phyloP scores from a whole-genome alignment of 2,113 vertebrate genomes.

The Aptenodytes patagonicus region DNA sequence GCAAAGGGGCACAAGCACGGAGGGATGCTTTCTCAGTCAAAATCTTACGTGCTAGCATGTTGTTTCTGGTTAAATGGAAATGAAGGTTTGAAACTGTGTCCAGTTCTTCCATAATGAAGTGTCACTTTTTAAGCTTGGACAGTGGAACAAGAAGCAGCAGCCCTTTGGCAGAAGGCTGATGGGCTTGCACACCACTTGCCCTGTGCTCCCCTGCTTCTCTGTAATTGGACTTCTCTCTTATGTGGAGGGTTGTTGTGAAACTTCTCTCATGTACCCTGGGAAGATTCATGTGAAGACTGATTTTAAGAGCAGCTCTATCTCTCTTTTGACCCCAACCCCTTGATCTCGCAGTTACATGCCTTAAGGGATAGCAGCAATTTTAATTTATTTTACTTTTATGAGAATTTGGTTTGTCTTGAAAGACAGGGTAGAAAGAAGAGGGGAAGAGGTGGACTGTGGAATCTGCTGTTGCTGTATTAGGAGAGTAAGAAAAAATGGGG shows the following conservation, averaged over 20 bases:
- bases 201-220: neutral
- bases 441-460: neutral
- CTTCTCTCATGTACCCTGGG: neutral
- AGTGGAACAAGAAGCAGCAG: neutral
- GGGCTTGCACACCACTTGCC: neutral
- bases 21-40: neutral
- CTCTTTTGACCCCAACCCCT: neutral
- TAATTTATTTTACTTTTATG: neutral
- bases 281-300: neutral
- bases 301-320: neutral
- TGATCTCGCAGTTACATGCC: neutral
- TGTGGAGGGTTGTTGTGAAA: neutral
- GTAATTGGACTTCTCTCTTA: neutral
- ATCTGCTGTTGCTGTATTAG: neutral
- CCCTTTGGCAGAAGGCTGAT: neutral
- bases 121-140: neutral
- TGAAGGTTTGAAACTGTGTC: neutral
- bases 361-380: neutral
- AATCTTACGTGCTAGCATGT: neutral
- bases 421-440: neutral
- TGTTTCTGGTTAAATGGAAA: neutral
- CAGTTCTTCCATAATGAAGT: neutral
- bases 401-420: neutral
- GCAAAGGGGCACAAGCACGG: fast-evolving
- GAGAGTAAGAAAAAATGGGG: neutral